These are phyloP conservation scores for Drosophila oshimai DNA, from an alignment of 1,140 invertebrate species.

Conservation along the genomic window DNA sequence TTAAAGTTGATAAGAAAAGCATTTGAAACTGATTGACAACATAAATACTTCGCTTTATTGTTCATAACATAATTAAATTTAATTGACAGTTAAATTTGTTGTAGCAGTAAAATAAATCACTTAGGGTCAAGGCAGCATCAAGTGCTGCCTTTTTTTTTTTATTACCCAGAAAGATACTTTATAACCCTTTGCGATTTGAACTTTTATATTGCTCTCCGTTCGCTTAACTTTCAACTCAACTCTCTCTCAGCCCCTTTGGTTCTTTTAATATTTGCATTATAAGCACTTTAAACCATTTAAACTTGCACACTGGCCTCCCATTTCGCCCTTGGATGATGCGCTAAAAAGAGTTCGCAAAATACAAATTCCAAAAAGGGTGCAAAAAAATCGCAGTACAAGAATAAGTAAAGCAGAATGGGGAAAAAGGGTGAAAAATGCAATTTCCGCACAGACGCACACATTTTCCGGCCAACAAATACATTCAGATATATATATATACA, in stretches of 20 bases:
- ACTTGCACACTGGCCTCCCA: conserved; percentile 29
- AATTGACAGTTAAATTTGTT: background rate
- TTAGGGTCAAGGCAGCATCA: background rate
- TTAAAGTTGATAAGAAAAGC: background rate
- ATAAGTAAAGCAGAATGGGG: background rate
- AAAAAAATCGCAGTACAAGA: conserved; percentile 2
- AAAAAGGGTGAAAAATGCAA: conserved; percentile 62
- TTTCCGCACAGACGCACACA: conserved; percentile 82
- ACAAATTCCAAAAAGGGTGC: conserved; percentile 1
- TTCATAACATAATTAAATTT: background rate
- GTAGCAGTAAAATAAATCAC: background rate
- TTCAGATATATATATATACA: conserved; percentile 7
- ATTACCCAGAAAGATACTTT: background rate
- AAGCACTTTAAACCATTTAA: conserved; percentile 75
- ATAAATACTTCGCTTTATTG: too few species aligned
- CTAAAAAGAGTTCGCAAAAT: background rate
- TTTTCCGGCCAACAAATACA: conserved; percentile 67
- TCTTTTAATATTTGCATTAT: conserved; percentile 71
- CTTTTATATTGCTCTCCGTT: conserved; percentile 19
- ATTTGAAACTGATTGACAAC: too few species aligned
- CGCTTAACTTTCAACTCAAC: conserved; percentile 53
- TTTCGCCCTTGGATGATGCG: conserved; percentile 15
- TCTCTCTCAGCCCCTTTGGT: conserved; percentile 18
- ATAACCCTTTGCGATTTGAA: conserved; percentile 33
- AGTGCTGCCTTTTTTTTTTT: conserved; percentile 8